Conservation (phyloP, 1,140 invertebrate genomes). For the Venustaconcha ellipsiformis region DNA sequence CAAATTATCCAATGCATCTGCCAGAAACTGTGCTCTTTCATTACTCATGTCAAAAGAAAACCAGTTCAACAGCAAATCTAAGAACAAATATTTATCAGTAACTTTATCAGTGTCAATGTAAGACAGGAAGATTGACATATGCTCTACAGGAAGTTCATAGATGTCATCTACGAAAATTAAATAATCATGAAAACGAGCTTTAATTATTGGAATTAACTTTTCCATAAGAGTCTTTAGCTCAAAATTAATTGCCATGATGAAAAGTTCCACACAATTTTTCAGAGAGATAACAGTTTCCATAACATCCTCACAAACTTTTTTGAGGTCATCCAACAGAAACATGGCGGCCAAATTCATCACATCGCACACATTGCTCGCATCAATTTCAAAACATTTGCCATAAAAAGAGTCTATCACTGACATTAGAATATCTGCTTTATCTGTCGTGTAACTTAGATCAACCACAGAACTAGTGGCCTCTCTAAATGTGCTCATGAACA, state of each 20-base stretch:
- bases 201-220: constrained; percentile 15
- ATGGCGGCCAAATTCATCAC: constrained; percentile 11
- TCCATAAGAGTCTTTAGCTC: neutral
- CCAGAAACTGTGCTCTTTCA: constrained; percentile 9
- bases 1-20: neutral
- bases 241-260: constrained; percentile 13
- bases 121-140: neutral
- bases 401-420: constrained; percentile 17
- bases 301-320: constrained; percentile 6
- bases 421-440: constrained; percentile 5
- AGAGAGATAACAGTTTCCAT: constrained; percentile 1
- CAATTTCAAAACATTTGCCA: constrained; percentile 14
- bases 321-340: constrained; percentile 11
- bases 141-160: neutral
- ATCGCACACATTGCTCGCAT: constrained; percentile 13
- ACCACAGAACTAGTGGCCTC: constrained; percentile 9
- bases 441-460: constrained; percentile 8
- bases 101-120: constrained; percentile 3
- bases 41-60: constrained; percentile 3
- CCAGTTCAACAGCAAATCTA: constrained; percentile 21
- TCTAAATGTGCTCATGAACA: constrained; percentile 15
- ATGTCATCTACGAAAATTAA: constrained; percentile 15
- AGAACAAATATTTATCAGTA: neutral
- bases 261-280: neutral
- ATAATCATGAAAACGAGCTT: constrained; percentile 13